These are phyloP conservation scores for Miniopterus natalensis DNA, from an alignment of 2,113 vertebrate species.

Conservation along the genomic window DNA sequence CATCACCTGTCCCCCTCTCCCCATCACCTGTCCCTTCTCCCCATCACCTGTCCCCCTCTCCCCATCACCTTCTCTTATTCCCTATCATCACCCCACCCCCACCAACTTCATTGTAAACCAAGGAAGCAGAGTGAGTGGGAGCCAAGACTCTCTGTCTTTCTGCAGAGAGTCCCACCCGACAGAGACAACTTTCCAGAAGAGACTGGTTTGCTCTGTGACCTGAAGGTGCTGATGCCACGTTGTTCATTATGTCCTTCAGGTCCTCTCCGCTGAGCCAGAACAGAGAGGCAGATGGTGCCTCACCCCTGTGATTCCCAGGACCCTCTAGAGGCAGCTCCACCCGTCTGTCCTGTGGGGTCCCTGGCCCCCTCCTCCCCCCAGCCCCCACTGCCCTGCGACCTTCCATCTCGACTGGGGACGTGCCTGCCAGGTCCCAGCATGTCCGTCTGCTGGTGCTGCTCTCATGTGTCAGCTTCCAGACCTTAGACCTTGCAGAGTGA, in stretches of 20 bases:
- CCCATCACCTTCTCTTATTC: too few species aligned
- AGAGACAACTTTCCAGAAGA: neutral
- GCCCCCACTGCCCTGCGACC: too few species aligned
- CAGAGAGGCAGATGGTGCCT: neutral
- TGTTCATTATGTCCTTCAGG: neutral
- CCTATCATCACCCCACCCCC: too few species aligned
- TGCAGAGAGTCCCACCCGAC: neutral
- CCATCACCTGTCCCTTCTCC: too few species aligned
- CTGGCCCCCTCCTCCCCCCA: neutral
- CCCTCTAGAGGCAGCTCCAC: too few species aligned
- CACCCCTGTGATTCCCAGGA: neutral
- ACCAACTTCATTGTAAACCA: neutral
- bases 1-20: too few species aligned
- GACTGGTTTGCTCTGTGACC: too few species aligned
- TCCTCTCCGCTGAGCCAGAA: neutral
- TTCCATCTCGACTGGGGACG: fast-evolving
- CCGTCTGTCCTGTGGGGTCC: neutral
- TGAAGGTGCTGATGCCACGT: neutral
- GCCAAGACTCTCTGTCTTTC: neutral
- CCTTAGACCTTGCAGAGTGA: neutral
- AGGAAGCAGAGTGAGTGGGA: neutral
- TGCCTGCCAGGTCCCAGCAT: neutral
- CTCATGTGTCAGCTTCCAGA: neutral
- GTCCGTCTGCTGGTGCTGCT: neutral
- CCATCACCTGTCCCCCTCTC: too few species aligned